phyloP scores from a whole-genome alignment of 1,140 invertebrate genomes.

The Eumeta japonica region DNA sequence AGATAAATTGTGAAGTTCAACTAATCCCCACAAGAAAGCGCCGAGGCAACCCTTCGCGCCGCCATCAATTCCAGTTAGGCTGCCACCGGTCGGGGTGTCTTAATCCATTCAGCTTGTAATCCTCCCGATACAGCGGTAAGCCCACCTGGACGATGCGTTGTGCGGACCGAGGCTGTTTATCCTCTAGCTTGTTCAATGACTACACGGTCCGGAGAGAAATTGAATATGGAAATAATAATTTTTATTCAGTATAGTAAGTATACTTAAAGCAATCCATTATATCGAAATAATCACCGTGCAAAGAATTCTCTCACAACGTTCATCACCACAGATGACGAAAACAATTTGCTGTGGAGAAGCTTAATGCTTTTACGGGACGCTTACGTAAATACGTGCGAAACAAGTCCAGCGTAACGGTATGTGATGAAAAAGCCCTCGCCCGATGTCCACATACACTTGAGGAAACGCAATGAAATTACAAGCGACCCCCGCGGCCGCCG shows the following conservation, averaged over 20 bases:
- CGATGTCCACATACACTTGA: constrained; percentile 52
- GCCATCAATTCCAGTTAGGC: not conserved
- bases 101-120: not conserved
- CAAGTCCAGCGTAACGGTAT: constrained; percentile 46
- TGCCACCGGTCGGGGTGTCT: not conserved
- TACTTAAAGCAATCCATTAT: not conserved
- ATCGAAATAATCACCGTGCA: not conserved
- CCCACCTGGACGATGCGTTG: too few relatives aligned
- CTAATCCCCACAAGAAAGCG: not conserved
- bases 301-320: too few relatives aligned
- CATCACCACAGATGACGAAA: too few relatives aligned
- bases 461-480: constrained; percentile 48
- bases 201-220: too few relatives aligned
- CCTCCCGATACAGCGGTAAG: not conserved
- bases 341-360: too few relatives aligned
- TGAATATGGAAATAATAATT: too few relatives aligned
- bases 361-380: too few relatives aligned
- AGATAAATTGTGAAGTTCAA: not conserved
- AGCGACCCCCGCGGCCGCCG: constrained; percentile 33
- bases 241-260: not conserved
- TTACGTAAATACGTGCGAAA: too few relatives aligned
- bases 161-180: too few relatives aligned
- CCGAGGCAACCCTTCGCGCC: not conserved
- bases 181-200: too few relatives aligned
- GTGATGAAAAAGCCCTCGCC: constrained; percentile 46